These are phyloP conservation scores for Accipiter superciliosus DNA, from an alignment of 2,797 vertebrate genomes.

Conservation along the genomic window DNA sequence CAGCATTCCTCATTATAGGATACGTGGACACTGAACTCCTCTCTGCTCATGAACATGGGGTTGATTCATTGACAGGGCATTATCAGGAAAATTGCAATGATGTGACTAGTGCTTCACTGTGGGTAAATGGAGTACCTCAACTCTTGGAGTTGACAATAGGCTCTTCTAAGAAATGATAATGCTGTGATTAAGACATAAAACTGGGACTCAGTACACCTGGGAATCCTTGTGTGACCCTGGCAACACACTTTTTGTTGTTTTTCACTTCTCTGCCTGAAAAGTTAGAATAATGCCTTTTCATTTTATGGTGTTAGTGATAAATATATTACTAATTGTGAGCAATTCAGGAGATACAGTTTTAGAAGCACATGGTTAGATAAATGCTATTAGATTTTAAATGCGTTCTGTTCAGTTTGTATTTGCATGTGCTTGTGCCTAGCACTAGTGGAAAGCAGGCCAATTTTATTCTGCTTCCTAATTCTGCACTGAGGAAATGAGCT, in stretches of 20 bases:
- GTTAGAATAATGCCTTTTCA: not conserved
- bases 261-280: slow-evolving; percentile 16
- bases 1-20: slow-evolving; percentile 43
- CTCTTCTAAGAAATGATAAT: slow-evolving; percentile 49
- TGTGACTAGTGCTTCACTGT: slow-evolving; percentile 22
- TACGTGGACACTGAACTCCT: slow-evolving; percentile 47
- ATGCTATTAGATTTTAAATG: not conserved
- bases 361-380: not conserved
- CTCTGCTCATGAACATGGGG: slow-evolving; percentile 7
- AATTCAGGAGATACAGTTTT: not conserved
- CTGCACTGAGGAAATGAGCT: not conserved
- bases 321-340: not conserved
- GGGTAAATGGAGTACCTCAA: slow-evolving; percentile 57
- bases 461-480: not conserved
- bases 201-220: not conserved
- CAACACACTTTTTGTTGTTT: not conserved
- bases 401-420: not conserved
- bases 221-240: slow-evolving; percentile 9
- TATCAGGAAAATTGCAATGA: slow-evolving; percentile 45
- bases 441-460: not conserved
- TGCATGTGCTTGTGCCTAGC: not conserved
- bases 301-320: not conserved
- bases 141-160: slow-evolving; percentile 40
- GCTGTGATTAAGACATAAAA: slow-evolving; percentile 24
- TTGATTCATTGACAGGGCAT: slow-evolving; percentile 60